phyloP scores from a whole-genome alignment of 2,113 vertebrate genomes.

The Paratilapia polleni region DNA sequence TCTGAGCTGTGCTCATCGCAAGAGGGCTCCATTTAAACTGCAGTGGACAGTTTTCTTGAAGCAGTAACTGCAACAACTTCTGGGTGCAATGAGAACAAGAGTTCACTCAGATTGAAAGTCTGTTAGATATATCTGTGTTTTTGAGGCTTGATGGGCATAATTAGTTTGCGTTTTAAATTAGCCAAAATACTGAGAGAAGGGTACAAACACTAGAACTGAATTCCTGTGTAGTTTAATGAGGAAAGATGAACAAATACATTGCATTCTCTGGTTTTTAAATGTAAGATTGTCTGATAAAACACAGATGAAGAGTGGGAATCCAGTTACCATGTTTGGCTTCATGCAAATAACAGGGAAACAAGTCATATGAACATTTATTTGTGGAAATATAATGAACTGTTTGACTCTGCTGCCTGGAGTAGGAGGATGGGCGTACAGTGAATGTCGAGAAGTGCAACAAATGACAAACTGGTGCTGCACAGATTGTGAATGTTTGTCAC shows the following conservation, averaged over 20 bases:
- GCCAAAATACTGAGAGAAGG: neutral
- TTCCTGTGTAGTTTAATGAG: neutral
- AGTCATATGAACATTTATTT: neutral
- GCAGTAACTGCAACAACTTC: neutral
- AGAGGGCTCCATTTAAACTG: neutral
- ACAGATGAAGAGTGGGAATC: neutral
- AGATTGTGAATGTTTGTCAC: constrained; percentile 29
- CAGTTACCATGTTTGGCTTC: constrained; percentile 2
- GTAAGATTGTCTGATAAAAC: neutral
- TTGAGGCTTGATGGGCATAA: neutral
- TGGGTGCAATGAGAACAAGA: neutral
- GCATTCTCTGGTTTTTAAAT: neutral
- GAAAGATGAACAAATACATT: neutral
- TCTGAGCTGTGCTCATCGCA: constrained; percentile 34
- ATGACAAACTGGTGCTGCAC: neutral
- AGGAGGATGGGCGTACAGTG: neutral
- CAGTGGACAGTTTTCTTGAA: neutral
- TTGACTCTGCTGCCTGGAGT: constrained; percentile 2
- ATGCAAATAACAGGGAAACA: neutral
- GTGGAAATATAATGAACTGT: neutral
- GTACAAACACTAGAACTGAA: neutral
- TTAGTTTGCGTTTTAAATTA: neutral
- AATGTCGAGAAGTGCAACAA: neutral
- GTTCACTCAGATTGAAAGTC: neutral
- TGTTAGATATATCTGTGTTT: neutral